Base-by-base conservation (phyloP, 2,797 vertebrate genomes). In the Avahi laniger region DNA sequence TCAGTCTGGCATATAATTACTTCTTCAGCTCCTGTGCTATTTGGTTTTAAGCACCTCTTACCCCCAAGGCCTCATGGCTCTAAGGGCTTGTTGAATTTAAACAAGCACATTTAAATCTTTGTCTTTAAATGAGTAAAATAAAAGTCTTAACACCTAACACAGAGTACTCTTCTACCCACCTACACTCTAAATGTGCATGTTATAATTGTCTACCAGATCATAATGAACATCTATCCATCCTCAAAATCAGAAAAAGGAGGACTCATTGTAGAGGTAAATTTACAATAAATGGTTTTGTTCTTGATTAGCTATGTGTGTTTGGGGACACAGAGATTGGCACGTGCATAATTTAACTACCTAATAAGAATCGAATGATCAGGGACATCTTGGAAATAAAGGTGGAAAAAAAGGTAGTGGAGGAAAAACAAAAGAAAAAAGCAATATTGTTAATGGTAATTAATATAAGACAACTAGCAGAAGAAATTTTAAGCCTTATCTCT, bases 11-110 rank as follows among this genome's bases (percentile, higher is more conserved):
- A 97, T 84, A 91, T 97, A 98, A 98, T 97, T 98, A 98, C 82
- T 97, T 98, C 69, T 97, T 97, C 93, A 97, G 94, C 78, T 97
- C 85, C 96, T 93, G 48, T 95, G 96, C 95, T 97, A 93, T 94
- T 98, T 98, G 97, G 87, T 95, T 98, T 98, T 97, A 98, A 98
- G 97, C 94, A 97, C 96, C 97, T 98, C 95, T 96, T 96, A 98
- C 89, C 86, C 92, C 89, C 83, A 97, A 98, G 87, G 96, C 97
- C 94, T 93, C 95, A 75, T 84, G 91, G 85, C 72, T 97, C 11
- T 92, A 94, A 97, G 95, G 97, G 97, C 85, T 95, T 97, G 94
- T 89, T 97, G 96, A 98, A 97, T 97, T 97, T 97, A 97, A 97
- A 98, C 76, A 97, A 98, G 95, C 54, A 79, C 95, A 97, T 97